phyloP scores from a whole-genome alignment of 1,140 invertebrate genomes.

The Drosophila navojoa region DNA sequence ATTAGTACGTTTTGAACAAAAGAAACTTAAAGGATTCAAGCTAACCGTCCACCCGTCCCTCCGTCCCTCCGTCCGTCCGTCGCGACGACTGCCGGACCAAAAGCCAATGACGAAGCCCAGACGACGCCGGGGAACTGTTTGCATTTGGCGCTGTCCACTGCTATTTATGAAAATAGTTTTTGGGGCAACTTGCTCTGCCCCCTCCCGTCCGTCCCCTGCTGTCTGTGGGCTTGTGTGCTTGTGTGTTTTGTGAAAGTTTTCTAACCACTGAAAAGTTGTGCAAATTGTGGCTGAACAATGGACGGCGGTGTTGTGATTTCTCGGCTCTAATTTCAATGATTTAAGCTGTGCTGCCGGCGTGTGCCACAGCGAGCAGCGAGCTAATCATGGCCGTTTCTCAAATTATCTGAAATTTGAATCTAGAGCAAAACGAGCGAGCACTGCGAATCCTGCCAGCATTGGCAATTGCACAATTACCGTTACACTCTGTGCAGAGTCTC shows the following conservation, averaged over 20 bases:
- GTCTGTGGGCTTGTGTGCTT: slow-evolving; percentile 16
- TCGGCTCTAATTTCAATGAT: slow-evolving; percentile 71
- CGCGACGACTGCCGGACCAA: slow-evolving; percentile 36
- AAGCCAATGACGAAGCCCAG: slow-evolving; percentile 56
- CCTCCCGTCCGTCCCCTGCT: not conserved
- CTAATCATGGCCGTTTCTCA: slow-evolving; percentile 56
- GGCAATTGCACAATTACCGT: slow-evolving; percentile 57
- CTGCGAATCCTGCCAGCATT: not conserved
- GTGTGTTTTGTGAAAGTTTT: slow-evolving; percentile 61
- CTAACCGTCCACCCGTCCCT: slow-evolving; percentile 44
- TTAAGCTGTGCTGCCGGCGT: slow-evolving; percentile 41
- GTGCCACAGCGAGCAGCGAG: slow-evolving; percentile 26
- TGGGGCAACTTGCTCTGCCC: slow-evolving; percentile 40
- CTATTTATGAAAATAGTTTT: slow-evolving; percentile 81
- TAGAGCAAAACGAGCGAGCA: not conserved
- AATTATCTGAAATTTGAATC: slow-evolving; percentile 36
- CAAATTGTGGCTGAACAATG: slow-evolving; percentile 76
- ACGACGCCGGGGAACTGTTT: slow-evolving; percentile 57
- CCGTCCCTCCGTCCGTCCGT: slow-evolving; percentile 40
- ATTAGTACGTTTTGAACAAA: slow-evolving; percentile 71
- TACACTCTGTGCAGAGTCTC: slow-evolving; percentile 20
- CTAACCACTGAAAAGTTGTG: slow-evolving; percentile 76
- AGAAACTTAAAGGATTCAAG: slow-evolving; percentile 79
- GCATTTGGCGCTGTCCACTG: slow-evolving; percentile 67
- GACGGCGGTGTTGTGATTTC: slow-evolving; percentile 71